Base-by-base conservation (phyloP, 2,888 invertebrate genomes). In the Trissolcus japonicus region DNA sequence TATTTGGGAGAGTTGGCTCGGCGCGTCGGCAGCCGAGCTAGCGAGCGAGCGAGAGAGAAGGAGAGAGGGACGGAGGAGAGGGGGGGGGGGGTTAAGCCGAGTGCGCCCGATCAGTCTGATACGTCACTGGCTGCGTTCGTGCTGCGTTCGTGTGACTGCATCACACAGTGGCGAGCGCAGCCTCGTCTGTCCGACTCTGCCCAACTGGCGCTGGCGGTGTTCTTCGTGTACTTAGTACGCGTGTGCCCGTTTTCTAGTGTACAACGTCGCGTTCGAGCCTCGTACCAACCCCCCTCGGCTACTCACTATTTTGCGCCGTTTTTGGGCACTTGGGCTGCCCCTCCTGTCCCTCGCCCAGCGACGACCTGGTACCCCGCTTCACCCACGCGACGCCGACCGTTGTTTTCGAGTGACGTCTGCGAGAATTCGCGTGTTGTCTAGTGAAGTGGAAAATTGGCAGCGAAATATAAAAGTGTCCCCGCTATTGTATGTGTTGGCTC, bases 371-470 rank as follows among this genome's bases (percentile, higher is more conserved):
- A 25, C 25, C 25, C 25, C 25, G 2, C 25, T 25, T 25, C 35
- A 35, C 35, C 35, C 35, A 11, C 35, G 35, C 35, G 35, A 35
- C 35, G 35, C 35, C 35, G 35, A 35, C n/a, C 53, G 25, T 40
- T 48, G 46, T 48, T 56, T 40, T 35, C 55, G 29, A 50, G 65
- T 65, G 65, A 65, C 66, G 66, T 56, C 51, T 29, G 35, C 53
- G 62, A 25, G 62, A 63, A 29, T 50, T 40, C 66, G 66, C 51
- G 66, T 59, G 66, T 67, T 67, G 50, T 67, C 56, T 51, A 67
- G 66, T 67, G 66, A 67, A 67, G 66, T 67, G 66, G 66, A 43
- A 57, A 57, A 67, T 67, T 56, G 25, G 56, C 40, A 40, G 21
- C 35, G 19, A 66, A 66, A 51, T 50, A n/a, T n/a, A n/a, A 35